Evolutionary conservation across 2,797 vertebrate species (phyloP), one percentile per base, ranked within the genome.

Genomic region (Strix occidentalis): DNA sequence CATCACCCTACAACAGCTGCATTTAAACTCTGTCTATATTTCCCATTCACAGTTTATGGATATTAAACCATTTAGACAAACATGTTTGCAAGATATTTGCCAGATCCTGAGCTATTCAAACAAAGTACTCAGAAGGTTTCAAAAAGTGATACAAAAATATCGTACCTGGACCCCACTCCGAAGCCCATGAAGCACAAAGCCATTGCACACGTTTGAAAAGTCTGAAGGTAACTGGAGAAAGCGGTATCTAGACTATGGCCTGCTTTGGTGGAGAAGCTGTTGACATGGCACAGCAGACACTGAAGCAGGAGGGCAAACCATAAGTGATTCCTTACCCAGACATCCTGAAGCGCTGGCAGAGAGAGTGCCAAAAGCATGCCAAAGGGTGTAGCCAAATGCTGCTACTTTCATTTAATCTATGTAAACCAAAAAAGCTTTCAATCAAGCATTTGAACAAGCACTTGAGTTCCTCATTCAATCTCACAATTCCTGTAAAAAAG

Each of bases 101-200:
- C 37, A 72, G n/a, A 63, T 41, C 11, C 26, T 31, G 29, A 89
- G 18, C 18, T 56, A 21, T 4, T 71, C 24, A 24, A 84, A 79
- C 17, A 5, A 68, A 56, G 13, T 25, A 37, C 10, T 45, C 11
- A 25, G 9, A 5, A 53, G 9, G n/a, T 61, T 48, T 81, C 26
- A 83, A 75, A 28, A 89, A 71, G 18, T 9, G 1, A 16, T 16
- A 54, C 10, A 4, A 50, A 75, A 69, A 35, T 10, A 66, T 1
- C 1, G 0, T 21, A 46, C 15, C 43, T 41, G 33, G 6, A 10
- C 14, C 12, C 6, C 35, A 3, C 10, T 43, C 61, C 1, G 0
- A 58, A 72, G n/a, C 10, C 14, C 13, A 4, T 23, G 37, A 63
- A 83, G 48, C 45, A 37, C 31, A 41, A 90, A 83, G 61, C 16